Evolutionary conservation across 2,888 invertebrate species (phyloP).

Genomic region (Lepidonotus clava): DNA sequence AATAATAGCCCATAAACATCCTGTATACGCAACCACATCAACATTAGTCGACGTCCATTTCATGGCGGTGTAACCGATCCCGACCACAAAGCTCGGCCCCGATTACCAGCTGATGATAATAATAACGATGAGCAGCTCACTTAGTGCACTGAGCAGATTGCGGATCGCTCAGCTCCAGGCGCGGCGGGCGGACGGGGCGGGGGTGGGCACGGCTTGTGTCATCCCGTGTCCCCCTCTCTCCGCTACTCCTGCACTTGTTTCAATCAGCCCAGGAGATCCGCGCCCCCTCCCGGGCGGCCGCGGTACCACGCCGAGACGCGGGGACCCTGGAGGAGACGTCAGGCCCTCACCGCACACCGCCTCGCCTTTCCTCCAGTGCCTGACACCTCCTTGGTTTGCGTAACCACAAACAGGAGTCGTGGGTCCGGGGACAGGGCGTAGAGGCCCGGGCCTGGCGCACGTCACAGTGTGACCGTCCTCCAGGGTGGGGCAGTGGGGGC

Average conservation of each 20-base stretch:
- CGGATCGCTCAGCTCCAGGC: not conserved
- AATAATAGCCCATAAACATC: too few relatives aligned
- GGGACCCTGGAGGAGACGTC: too few relatives aligned
- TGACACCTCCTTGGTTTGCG: slow-evolving; percentile 29
- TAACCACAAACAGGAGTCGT: slow-evolving; percentile 21
- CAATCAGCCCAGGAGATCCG: not conserved
- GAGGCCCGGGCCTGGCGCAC: not conserved
- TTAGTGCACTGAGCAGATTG: too few relatives aligned
- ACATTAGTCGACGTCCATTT: too few relatives aligned
- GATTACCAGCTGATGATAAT: too few relatives aligned
- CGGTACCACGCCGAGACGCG: not conserved
- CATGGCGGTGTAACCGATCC: too few relatives aligned
- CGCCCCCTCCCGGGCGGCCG: not conserved
- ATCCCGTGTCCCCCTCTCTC: not conserved
- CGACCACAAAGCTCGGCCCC: too few relatives aligned
- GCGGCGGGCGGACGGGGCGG: too few relatives aligned
- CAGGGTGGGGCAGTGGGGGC: not conserved
- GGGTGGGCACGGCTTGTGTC: not conserved
- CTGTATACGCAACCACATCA: too few relatives aligned
- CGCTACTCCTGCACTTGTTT: not conserved
- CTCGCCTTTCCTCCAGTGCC: slow-evolving; percentile 26
- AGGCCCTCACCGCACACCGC: slow-evolving; percentile 11
- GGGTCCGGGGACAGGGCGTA: not conserved
- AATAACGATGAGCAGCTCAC: too few relatives aligned
- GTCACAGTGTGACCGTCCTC: not conserved